phyloP scores from a whole-genome alignment of 2,797 vertebrate species.

The Sitta carolinensis region DNA sequence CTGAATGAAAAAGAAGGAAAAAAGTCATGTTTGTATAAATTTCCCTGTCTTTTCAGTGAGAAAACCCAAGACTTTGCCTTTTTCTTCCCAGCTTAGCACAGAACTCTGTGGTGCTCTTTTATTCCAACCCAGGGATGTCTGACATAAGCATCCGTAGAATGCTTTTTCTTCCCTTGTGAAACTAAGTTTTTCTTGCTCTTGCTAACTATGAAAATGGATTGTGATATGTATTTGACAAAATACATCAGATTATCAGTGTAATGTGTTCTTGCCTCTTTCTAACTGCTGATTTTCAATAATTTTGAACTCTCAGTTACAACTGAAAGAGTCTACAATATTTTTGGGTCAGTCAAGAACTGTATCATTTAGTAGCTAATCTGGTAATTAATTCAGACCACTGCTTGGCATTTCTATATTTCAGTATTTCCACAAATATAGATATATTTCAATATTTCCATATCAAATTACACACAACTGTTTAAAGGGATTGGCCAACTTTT shows the following conservation, averaged over 20 bases:
- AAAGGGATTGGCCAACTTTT: neutral
- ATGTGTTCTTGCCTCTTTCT: neutral
- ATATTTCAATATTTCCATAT: neutral
- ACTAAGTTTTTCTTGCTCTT: neutral
- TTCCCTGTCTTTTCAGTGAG: neutral
- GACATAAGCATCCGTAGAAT: neutral
- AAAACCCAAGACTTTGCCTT: neutral
- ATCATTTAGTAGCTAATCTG: neutral
- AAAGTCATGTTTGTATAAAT: neutral
- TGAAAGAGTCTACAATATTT: neutral
- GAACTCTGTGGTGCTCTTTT: neutral
- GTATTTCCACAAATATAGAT: neutral
- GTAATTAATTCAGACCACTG: neutral
- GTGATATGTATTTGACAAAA: neutral
- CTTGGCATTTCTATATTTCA: neutral
- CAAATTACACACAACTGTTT: neutral
- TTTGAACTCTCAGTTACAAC: neutral
- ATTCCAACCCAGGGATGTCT: neutral
- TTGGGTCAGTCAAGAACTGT: neutral
- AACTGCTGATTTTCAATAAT: neutral
- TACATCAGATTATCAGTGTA: neutral
- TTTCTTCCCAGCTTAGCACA: neutral
- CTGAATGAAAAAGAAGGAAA: neutral
- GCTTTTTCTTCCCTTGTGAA: neutral
- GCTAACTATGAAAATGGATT: neutral